Base-by-base conservation (phyloP, 1,140 invertebrate species). In the Papilio aristodemus region DNA sequence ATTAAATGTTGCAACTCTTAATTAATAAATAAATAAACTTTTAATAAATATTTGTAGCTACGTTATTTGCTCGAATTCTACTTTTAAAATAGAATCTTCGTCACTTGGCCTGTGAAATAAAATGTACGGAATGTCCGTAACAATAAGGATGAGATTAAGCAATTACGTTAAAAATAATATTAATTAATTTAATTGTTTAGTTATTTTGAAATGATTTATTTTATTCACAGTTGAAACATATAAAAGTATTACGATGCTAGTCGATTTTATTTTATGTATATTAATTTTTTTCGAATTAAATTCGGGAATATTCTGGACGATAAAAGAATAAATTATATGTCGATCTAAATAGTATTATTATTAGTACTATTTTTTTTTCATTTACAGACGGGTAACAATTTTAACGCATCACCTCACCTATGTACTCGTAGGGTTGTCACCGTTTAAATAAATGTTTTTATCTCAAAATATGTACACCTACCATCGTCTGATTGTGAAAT, bases 211-310 rank as follows among this genome's bases (percentile, higher is more conserved):
- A 71, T 77, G 63, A 71, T 70, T 74, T 79, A 78, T 76, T 73
- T 73, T 75, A 80, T 46, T 46, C 8, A 43, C 41, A 41, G 22
- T 43, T 46, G 32, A 69, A 14, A 54, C 72, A 79, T 78, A 74
- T 76, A 71, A 80, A 85, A 89, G 87, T 89, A 87, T 89, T 87
- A 87, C 85, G 87, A 89, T 89, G 78, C 87, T 89, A 89, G 87
- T 89, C 86, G 79, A 77, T 70, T 76, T 79, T 75, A 72, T 80
- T 82, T 69, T 37, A 54, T 62, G 36, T 25, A 63, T n/a, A n/a
- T 37, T 27, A 8, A n/a, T 36, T n/a, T 59, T 63, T 70, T 27
- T 14, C 41, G 41, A 14, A 43, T 43, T 5, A 14, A 43, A 43
- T 43, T 43, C 41, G 41, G 7, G 41, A 43, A 41, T 41, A n/a